A percentile compares a stretch with the other conserved stretches of the same genome.
Conservation (phyloP, 2,113 vertebrate species). For the Caloenas nicobarica region DNA sequence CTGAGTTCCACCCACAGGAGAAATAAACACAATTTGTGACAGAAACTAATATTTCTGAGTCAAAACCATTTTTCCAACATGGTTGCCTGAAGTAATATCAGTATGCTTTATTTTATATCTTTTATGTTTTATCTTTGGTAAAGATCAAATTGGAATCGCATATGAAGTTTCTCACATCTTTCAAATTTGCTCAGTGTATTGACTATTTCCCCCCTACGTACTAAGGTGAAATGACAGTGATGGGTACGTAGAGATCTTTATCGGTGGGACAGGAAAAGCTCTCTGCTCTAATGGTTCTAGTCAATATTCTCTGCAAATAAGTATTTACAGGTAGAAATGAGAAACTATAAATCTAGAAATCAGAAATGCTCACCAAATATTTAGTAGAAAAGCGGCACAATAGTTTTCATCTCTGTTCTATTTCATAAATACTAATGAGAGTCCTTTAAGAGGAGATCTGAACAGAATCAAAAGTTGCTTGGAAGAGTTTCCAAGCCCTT, state of each 20-base stretch:
- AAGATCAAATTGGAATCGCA: conserved; percentile 10
- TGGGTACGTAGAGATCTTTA: not conserved
- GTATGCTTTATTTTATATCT: not conserved
- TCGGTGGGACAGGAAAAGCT: not conserved
- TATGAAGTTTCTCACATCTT: not conserved
- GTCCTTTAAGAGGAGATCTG: not conserved
- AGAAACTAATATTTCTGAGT: conserved; percentile 51
- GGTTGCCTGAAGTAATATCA: conserved; percentile 15
- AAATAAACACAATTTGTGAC: conserved; percentile 26
- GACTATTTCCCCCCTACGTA: not conserved
- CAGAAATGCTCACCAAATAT: not conserved
- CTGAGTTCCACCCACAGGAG: not conserved
- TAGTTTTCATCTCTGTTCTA: not conserved
- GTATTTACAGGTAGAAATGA: conserved; percentile 30
- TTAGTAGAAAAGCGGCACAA: not conserved
- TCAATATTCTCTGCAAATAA: conserved; percentile 30
- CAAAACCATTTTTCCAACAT: conserved; percentile 2
- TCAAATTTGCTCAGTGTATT: conserved; percentile 1
- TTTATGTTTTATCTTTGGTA: not conserved
- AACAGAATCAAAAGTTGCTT: conserved; percentile 23
- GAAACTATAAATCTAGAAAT: not conserved
- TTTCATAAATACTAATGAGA: not conserved
- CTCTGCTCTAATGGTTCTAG: not conserved
- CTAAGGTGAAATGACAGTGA: not conserved
- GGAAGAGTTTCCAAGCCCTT: not conserved